Base-by-base conservation (phyloP, 2,113 vertebrate species). In the Xenotilapia leptura region DNA sequence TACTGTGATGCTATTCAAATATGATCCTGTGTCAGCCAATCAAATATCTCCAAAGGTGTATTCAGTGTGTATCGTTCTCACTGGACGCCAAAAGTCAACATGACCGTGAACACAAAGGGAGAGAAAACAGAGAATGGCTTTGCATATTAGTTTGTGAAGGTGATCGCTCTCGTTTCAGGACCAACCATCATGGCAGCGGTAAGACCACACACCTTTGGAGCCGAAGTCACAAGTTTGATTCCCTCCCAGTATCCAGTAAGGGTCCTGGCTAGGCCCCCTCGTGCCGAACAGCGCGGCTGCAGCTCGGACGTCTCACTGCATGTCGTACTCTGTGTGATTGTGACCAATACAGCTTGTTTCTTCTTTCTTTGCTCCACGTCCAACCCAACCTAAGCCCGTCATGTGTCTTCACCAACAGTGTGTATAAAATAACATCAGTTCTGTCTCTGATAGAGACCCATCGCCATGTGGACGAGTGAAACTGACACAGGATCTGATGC, bases 91-190 rank as follows among this genome's bases (percentile, higher is more conserved):
- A 40, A 40, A 14, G n/a, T 68, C n/a, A 6, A 12, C 45, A 0
- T 19, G 6, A 77, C 45, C 5, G 17, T 19, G 45, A 77, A 31
- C 21, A 62, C n/a, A 80, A 68, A 7, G 58, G 4, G 13, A 77
- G 53, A 82, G 75, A 87, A 80, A 84, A 13, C 17, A 31, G 14
- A 86, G 33, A 86, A 92, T 90, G 88, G 83, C 65, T 91, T 93
- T 94, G 93, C 94, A 95, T 93, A 94, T 92, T 83, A 40, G n/a
- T 90, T 31, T 65, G 79, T 54, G 31, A 31, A 73, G 51, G 33
- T 10, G 42, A 54, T 36, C 9, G 60, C 38, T 9, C 23, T 51
- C 31, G 4, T 60, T 21, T n/a, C 36, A 38, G 36, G n/a, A n/a
- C 15, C 14, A 51, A 68, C 19, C 26, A 55, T 62, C 58, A 62